Conservation (phyloP, 2,888 invertebrate species). For the Arenicola marina region DNA sequence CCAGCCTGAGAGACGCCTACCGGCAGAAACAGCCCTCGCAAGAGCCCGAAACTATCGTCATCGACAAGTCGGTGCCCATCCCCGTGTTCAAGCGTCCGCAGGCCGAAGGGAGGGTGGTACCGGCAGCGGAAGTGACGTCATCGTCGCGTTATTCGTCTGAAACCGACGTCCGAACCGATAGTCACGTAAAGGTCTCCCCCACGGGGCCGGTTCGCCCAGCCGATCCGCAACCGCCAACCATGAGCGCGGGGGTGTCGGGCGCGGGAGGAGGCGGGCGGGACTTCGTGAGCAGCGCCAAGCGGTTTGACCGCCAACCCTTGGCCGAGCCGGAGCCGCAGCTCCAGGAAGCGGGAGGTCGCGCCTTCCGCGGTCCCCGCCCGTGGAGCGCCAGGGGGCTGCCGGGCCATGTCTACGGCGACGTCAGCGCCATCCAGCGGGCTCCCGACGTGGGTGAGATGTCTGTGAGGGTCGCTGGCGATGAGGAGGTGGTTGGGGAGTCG, state of each 20-base stretch:
- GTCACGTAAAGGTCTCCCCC: neutral
- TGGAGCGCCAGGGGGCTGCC: neutral
- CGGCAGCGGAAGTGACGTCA: neutral
- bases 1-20: constrained; percentile 2
- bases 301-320: neutral
- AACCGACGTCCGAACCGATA: neutral
- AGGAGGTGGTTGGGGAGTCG: too few relatives aligned
- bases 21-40: neutral
- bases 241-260: neutral
- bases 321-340: neutral
- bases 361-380: neutral
- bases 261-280: too few relatives aligned
- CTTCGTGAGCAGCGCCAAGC: neutral
- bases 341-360: neutral
- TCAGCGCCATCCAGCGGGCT: too few relatives aligned
- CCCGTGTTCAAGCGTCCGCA: neutral
- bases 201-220: neutral
- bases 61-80: neutral
- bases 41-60: neutral
- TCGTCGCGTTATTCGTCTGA: too few relatives aligned
- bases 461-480: too few relatives aligned
- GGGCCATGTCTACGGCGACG: too few relatives aligned
- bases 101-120: neutral
- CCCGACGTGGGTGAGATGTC: too few relatives aligned
- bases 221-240: neutral